Percentiles rank a stretch among this genome's conserved stretches.
These are phyloP conservation scores for Willowsia nigromaculata DNA, from an alignment of 2,888 invertebrate species.

Conservation along the genomic window DNA sequence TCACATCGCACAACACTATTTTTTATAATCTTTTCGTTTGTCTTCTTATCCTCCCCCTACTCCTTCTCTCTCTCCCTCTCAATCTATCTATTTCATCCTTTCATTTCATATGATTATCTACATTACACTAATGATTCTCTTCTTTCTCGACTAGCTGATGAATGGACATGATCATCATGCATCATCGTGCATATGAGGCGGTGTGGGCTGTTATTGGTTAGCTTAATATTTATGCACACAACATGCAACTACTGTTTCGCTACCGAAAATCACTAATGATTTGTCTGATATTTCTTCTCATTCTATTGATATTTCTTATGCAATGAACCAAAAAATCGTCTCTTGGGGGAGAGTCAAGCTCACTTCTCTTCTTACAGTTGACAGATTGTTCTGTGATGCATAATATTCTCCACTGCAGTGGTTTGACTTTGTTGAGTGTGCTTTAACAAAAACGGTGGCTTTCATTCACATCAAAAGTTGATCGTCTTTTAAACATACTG, in stretches of 20 bases:
- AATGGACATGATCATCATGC: constrained; percentile 18
- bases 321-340: constrained; percentile 14
- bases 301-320: not conserved
- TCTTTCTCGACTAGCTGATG: constrained; percentile 6
- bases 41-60: not conserved
- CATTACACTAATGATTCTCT: constrained; percentile 33
- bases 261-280: constrained; percentile 24
- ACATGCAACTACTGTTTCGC: constrained; percentile 12
- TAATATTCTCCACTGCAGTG: not conserved
- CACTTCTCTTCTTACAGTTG: not conserved
- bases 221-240: not conserved
- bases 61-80: constrained; percentile 14
- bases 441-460: too few relatives aligned
- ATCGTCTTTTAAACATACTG: not conserved
- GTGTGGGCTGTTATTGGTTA: not conserved
- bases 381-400: not conserved
- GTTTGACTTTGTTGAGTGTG: too few relatives aligned
- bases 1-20: not conserved
- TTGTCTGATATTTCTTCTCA: not conserved
- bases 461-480: too few relatives aligned
- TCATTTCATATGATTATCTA: constrained; percentile 29
- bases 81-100: constrained; percentile 14
- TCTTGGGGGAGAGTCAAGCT: not conserved
- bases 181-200: not conserved
- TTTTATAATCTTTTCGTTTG: constrained; percentile 1